Conservation (phyloP, 2,113 vertebrate genomes). For the Anseranas semipalmata region DNA sequence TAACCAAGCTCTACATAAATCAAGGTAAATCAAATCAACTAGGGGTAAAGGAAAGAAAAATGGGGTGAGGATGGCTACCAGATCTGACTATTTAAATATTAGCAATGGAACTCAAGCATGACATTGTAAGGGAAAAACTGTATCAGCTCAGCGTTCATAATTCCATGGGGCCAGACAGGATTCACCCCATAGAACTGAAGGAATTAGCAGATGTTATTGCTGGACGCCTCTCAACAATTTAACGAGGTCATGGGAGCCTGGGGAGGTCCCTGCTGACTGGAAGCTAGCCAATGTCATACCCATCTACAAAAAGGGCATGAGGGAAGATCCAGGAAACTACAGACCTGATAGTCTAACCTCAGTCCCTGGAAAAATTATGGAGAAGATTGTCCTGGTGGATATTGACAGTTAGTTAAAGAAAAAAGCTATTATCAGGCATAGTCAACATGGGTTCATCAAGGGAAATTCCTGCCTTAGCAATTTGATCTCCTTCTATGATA, state of each 20-base stretch:
- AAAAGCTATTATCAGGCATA: background rate
- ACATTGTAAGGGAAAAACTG: background rate
- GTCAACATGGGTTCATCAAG: background rate
- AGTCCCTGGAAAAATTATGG: background rate
- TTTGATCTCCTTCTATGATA: background rate
- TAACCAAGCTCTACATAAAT: no score
- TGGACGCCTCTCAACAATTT: background rate
- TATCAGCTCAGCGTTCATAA: background rate
- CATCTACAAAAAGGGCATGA: background rate
- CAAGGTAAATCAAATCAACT: background rate
- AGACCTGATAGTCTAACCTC: background rate
- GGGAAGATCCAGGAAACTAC: background rate
- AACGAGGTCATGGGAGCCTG: background rate
- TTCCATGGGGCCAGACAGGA: background rate
- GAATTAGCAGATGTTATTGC: background rate
- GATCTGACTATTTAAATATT: background rate
- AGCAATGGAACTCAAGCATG: background rate
- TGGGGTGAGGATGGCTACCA: background rate
- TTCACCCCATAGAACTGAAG: background rate
- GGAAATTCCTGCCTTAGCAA: background rate
- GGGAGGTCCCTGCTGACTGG: background rate
- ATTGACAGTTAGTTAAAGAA: background rate
- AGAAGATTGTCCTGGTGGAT: background rate
- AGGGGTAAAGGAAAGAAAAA: background rate
- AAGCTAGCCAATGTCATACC: background rate